A percentile compares a stretch with the other conserved stretches of the same genome.
These are phyloP conservation scores for Myxocyprinus asiaticus DNA, from an alignment of 2,113 vertebrate species.

Conservation along the genomic window DNA sequence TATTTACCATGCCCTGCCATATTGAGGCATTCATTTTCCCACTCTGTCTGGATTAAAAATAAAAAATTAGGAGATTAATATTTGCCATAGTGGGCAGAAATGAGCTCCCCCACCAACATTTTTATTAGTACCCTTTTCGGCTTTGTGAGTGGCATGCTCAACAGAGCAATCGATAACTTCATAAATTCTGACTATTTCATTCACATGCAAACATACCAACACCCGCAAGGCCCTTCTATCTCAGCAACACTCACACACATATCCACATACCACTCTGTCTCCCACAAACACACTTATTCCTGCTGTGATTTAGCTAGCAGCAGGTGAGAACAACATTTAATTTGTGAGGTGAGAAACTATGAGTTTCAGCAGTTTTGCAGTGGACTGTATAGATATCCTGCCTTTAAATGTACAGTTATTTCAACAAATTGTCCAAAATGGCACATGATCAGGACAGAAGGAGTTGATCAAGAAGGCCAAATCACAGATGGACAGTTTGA, in stretches of 20 bases:
- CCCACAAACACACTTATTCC: conserved; percentile 59
- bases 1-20: conserved; percentile 85
- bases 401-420: conserved; percentile 78
- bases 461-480: background rate
- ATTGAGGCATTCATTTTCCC: conserved; percentile 82
- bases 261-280: background rate
- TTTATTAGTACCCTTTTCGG: conserved; percentile 65
- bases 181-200: conserved; percentile 71
- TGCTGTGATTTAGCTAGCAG: conserved; percentile 62
- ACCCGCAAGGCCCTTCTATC: background rate
- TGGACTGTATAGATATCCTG: conserved; percentile 69
- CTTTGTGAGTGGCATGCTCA: conserved; percentile 60
- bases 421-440: conserved; percentile 58
- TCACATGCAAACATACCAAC: background rate
- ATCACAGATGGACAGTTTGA: background rate
- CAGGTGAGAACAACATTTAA: conserved; percentile 60
- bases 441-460: conserved; percentile 24
- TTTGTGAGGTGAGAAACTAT: conserved; percentile 46
- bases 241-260: conserved; percentile 2
- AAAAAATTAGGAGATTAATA: conserved; percentile 83
- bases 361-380: conserved; percentile 71
- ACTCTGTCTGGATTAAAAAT: conserved; percentile 83
- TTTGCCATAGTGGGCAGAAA: conserved; percentile 71
- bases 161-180: conserved; percentile 76
- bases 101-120: conserved; percentile 54